Percentiles rank a stretch among this genome's conserved stretches.
phyloP scores from a whole-genome alignment of 1,140 invertebrate genomes.

The Diachasma alloeum region DNA sequence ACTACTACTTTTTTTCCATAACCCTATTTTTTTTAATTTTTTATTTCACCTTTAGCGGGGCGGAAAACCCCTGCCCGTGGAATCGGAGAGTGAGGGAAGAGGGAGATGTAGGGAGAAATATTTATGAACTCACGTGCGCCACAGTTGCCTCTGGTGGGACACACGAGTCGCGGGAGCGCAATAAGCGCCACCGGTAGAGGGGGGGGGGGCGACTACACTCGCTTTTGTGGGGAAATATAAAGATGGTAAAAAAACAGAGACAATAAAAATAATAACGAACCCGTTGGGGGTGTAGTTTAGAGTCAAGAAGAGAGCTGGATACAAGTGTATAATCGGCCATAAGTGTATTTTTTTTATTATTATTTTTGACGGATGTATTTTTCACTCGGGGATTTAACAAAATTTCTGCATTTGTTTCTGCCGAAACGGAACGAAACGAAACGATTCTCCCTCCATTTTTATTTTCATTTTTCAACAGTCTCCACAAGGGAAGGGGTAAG shows the following conservation, averaged over 20 bases:
- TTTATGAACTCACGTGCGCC: slow-evolving; percentile 25
- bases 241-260: slow-evolving; percentile 16
- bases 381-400: slow-evolving; percentile 27
- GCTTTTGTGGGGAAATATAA: slow-evolving; percentile 18
- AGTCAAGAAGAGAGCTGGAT: slow-evolving; percentile 5
- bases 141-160: slow-evolving; percentile 12
- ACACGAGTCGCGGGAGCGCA: slow-evolving; percentile 14
- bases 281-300: background rate
- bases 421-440: background rate
- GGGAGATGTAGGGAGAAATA: slow-evolving; percentile 3
- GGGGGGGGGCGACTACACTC: background rate
- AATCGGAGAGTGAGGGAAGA: background rate
- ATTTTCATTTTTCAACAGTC: slow-evolving; percentile 18
- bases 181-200: slow-evolving; percentile 18
- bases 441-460: background rate
- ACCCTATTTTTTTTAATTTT: slow-evolving; percentile 19
- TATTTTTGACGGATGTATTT: background rate
- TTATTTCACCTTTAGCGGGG: background rate
- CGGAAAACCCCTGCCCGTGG: background rate
- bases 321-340: slow-evolving; percentile 23
- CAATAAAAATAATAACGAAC: slow-evolving; percentile 17
- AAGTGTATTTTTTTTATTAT: slow-evolving; percentile 7
- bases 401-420: slow-evolving; percentile 18
- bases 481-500: background rate
- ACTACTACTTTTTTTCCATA: slow-evolving; percentile 17